Conservation (phyloP, 2,888 invertebrate genomes). For the Timandra comae region DNA sequence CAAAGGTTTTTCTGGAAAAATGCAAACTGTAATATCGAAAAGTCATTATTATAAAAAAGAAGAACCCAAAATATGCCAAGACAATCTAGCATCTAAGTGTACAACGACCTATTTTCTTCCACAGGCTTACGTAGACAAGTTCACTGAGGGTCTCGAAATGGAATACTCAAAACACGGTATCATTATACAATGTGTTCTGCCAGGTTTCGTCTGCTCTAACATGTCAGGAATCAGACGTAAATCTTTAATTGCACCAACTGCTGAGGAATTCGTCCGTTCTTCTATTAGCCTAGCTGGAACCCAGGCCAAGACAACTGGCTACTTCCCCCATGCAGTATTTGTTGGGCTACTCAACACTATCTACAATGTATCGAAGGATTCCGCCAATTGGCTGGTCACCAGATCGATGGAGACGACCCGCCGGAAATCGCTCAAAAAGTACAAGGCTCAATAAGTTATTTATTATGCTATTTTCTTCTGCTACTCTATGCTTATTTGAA, state of each 20-base stretch:
- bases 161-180: constrained; percentile 86
- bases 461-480: constrained; percentile 13
- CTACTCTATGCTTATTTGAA: no score
- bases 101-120: constrained; percentile 1
- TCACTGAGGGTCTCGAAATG: constrained; percentile 84
- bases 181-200: constrained; percentile 87
- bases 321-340: constrained; percentile 82
- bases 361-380: constrained; percentile 65
- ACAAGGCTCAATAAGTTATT: constrained; percentile 56
- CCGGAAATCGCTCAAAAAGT: constrained; percentile 74
- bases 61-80: no score
- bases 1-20: no score
- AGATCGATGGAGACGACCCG: constrained; percentile 81
- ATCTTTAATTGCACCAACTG: constrained; percentile 85
- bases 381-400: constrained; percentile 79
- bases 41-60: no score
- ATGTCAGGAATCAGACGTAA: constrained; percentile 89
- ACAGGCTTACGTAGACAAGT: constrained; percentile 88
- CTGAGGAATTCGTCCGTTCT: constrained; percentile 82
- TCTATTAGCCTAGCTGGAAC: constrained; percentile 85
- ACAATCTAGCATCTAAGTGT: no score
- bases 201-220: constrained; percentile 94
- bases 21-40: no score
- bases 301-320: constrained; percentile 83
- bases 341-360: constrained; percentile 66